A percentile compares a stretch with the other conserved stretches of the same genome.
These are phyloP conservation scores for Gymnarchus niloticus DNA, from an alignment of 2,113 vertebrate species.

Conservation along the genomic window DNA sequence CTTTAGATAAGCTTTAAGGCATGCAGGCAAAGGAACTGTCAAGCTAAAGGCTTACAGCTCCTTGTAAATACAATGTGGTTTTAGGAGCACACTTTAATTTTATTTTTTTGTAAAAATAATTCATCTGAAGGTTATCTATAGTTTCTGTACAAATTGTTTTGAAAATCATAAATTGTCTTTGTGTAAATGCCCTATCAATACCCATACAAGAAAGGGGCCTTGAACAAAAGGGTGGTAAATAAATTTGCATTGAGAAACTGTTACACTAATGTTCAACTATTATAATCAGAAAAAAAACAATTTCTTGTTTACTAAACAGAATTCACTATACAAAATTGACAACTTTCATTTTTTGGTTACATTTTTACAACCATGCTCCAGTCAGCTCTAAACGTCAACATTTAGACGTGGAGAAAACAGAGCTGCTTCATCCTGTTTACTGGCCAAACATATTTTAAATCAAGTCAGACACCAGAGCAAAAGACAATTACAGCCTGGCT, in stretches of 20 bases:
- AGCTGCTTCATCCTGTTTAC: not conserved
- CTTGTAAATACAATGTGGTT: not conserved
- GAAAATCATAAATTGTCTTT: not conserved
- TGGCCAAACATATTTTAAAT: not conserved
- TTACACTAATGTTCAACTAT: not conserved
- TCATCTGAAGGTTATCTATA: not conserved
- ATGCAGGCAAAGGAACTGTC: not conserved
- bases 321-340: not conserved
- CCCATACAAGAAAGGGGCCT: not conserved
- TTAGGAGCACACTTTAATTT: not conserved
- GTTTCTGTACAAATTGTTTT: not conserved
- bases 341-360: not conserved
- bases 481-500: conserved; percentile 1
- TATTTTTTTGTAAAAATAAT: not conserved
- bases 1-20: not conserved
- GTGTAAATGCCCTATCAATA: not conserved
- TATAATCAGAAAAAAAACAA: not conserved
- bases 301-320: not conserved
- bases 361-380: not conserved
- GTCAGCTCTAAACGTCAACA: not conserved
- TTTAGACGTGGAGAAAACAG: not conserved
- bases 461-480: not conserved
- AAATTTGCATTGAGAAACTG: not conserved
- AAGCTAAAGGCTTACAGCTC: not conserved
- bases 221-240: not conserved